A percentile compares a stretch with the other conserved stretches of the same genome.
Conservation (phyloP, 2,888 invertebrate species). For the Drosophila vallismaia region DNA sequence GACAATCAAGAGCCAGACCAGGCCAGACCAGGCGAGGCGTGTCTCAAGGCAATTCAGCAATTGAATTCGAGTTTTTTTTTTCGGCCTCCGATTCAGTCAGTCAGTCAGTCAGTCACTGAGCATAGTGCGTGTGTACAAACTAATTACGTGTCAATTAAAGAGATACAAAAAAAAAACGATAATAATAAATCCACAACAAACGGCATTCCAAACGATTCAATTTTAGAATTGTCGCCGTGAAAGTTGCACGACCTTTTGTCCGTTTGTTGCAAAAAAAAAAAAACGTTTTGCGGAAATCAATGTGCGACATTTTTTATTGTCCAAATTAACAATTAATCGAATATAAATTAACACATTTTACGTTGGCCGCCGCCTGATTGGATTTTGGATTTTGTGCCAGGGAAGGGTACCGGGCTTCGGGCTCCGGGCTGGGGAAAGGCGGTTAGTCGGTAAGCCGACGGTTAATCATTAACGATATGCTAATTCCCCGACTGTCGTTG, state of each 20-base stretch:
- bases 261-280: neutral
- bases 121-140: constrained; percentile 49
- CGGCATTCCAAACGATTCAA: constrained; percentile 30
- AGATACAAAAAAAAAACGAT: constrained; percentile 10
- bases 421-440: neutral
- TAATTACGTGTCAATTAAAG: constrained; percentile 63
- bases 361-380: neutral
- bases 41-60: constrained; percentile 33
- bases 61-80: constrained; percentile 2
- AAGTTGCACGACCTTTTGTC: constrained; percentile 64
- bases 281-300: constrained; percentile 39
- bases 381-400: neutral
- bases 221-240: constrained; percentile 60
- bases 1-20: constrained; percentile 14
- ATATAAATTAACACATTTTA: constrained; percentile 36
- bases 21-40: constrained; percentile 13
- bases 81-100: neutral
- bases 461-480: constrained; percentile 52
- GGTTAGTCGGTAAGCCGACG: neutral
- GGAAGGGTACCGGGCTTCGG: constrained; percentile 7
- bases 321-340: constrained; percentile 63
- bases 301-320: constrained; percentile 46
- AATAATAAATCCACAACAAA: constrained; percentile 4
- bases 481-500: constrained; percentile 46
- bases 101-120: constrained; percentile 15